These are phyloP conservation scores for Hyposoter dolosus DNA, from an alignment of 2,888 invertebrate species.

Conservation along the genomic window DNA sequence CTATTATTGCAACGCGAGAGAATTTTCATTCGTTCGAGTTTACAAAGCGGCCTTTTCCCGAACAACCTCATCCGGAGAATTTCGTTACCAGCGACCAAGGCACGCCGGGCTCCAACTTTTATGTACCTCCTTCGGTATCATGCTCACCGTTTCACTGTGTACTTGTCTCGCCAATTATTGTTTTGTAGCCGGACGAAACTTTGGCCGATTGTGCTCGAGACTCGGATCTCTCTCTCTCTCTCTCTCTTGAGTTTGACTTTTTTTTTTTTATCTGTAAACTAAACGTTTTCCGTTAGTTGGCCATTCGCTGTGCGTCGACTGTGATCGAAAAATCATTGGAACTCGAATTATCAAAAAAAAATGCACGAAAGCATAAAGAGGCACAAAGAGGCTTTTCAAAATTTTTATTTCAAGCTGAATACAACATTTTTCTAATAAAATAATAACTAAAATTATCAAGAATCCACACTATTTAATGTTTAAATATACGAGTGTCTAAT, in stretches of 20 bases:
- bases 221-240: not conserved
- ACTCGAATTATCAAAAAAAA: not conserved
- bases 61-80: slow-evolving; percentile 51
- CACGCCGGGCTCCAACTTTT: slow-evolving; percentile 52
- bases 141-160: slow-evolving; percentile 1
- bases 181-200: slow-evolving; percentile 23
- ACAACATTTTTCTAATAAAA: slow-evolving; percentile 56
- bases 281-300: not conserved
- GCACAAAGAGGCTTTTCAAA: slow-evolving; percentile 2
- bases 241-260: not conserved
- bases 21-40: slow-evolving; percentile 71
- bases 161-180: slow-evolving; percentile 37
- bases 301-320: too few species aligned
- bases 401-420: slow-evolving; percentile 63
- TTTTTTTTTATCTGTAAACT: not conserved
- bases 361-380: not conserved
- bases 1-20: slow-evolving; percentile 61
- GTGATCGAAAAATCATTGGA: not conserved
- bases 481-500: slow-evolving; percentile 34
- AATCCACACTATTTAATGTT: slow-evolving; percentile 28
- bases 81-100: slow-evolving; percentile 34
- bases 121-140: slow-evolving; percentile 55
- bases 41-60: slow-evolving; percentile 69
- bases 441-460: slow-evolving; percentile 48
- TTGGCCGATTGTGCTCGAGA: not conserved